A percentile compares a stretch with the other conserved stretches of the same genome.
These are phyloP conservation scores for Galeopsomyia nigrocyanea DNA, from an alignment of 2,888 invertebrate species.

Conservation along the genomic window DNA sequence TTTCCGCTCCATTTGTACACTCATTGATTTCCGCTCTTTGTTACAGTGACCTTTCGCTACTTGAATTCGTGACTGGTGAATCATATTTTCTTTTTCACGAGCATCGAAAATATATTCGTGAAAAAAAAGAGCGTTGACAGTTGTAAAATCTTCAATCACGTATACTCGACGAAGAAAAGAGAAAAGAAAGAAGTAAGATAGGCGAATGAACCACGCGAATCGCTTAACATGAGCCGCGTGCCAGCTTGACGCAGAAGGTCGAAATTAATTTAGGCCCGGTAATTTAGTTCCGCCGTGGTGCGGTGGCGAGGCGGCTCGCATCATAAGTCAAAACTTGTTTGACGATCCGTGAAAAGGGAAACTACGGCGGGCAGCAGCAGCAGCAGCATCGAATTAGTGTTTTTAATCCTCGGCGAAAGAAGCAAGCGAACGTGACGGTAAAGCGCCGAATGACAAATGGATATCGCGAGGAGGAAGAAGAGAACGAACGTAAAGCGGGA, in stretches of 20 bases:
- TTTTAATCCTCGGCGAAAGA: constrained; percentile 32
- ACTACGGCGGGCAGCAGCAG: not conserved
- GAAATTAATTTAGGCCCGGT: constrained; percentile 28
- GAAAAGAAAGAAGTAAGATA: too few species aligned
- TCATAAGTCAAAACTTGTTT: constrained; percentile 41
- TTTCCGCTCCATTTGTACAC: too few species aligned
- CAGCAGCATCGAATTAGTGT: constrained; percentile 33
- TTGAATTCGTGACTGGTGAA: too few species aligned
- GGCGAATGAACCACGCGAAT: not conserved
- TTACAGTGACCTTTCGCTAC: too few species aligned
- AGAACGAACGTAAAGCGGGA: not conserved
- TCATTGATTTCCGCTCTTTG: too few species aligned
- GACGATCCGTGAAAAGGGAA: constrained; percentile 38
- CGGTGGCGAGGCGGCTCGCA: not conserved
- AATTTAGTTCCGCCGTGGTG: constrained; percentile 21
- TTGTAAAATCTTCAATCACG: too few species aligned
- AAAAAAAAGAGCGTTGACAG: too few species aligned
- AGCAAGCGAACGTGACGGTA: constrained; percentile 13
- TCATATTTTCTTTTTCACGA: too few species aligned
- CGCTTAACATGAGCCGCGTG: constrained; percentile 9
- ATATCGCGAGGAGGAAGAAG: constrained; percentile 5
- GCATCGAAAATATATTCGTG: too few species aligned
- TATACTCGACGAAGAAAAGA: too few species aligned
- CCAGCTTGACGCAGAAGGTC: constrained; percentile 19
- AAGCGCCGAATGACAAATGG: constrained; percentile 44